Percentiles rank a stretch among this genome's conserved stretches.
Conservation (phyloP, 2,113 vertebrate genomes). For the Larimichthys polyactis region DNA sequence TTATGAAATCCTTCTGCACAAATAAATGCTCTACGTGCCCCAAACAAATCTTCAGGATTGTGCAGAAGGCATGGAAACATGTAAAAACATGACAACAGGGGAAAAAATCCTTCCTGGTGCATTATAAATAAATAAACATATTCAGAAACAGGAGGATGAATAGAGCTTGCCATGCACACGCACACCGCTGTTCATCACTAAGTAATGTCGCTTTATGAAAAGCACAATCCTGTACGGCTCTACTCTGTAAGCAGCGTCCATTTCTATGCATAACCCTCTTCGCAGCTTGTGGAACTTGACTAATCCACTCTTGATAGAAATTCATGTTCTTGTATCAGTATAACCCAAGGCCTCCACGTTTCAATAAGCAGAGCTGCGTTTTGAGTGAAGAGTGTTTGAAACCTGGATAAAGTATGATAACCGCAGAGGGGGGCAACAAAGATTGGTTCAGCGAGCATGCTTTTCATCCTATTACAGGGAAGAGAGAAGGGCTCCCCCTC, state of each 20-base stretch:
- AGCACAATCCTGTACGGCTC: not conserved
- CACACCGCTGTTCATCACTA: conserved; percentile 21
- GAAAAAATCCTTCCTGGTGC: not conserved
- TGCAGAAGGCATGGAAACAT: conserved; percentile 15
- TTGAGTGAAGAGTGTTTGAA: conserved; percentile 50
- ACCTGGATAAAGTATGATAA: conserved; percentile 64
- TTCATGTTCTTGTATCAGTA: conserved; percentile 47
- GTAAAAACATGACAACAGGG: conserved; percentile 13
- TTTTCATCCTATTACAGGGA: conserved; percentile 55
- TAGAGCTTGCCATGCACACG: conserved; percentile 16
- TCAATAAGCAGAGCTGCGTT: conserved; percentile 35
- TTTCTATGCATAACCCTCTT: conserved; percentile 14
- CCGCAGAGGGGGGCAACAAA: conserved; percentile 50
- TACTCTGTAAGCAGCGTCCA: not conserved
- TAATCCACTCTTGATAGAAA: conserved; percentile 60
- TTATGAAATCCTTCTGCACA: conserved; percentile 19
- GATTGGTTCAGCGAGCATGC: conserved; percentile 37
- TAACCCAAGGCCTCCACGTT: conserved; percentile 42
- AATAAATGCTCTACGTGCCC: conserved; percentile 19
- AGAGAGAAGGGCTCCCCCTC: conserved; percentile 34
- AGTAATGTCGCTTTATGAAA: conserved; percentile 36
- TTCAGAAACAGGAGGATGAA: conserved; percentile 31
- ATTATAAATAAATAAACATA: conserved; percentile 50
- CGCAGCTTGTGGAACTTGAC: conserved; percentile 28
- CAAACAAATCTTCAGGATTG: conserved; percentile 5